phyloP scores from a whole-genome alignment of 2,888 invertebrate genomes.

The Ceraclea dissimilis region DNA sequence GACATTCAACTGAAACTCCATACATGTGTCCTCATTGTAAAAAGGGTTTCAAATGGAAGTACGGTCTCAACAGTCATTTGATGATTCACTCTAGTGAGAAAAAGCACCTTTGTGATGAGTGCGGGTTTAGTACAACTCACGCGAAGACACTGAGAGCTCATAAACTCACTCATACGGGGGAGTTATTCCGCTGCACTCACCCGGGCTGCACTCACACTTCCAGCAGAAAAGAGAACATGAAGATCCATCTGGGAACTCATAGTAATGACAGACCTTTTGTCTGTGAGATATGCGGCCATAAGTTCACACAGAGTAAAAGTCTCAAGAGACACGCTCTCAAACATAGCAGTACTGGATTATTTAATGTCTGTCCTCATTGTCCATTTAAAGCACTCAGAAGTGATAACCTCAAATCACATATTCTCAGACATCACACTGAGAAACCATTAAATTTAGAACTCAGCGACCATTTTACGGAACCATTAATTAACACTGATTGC shows the following conservation, averaged over 20 bases:
- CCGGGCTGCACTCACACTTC: slow-evolving; percentile 41
- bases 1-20: slow-evolving; percentile 47
- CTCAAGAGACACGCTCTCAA: slow-evolving; percentile 30
- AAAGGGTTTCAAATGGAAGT: slow-evolving; percentile 52
- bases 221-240: slow-evolving; percentile 46
- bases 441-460: slow-evolving; percentile 18
- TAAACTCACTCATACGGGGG: slow-evolving; percentile 43
- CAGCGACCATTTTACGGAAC: slow-evolving; percentile 16
- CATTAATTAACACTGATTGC: slow-evolving; percentile 14
- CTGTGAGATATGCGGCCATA: slow-evolving; percentile 50
- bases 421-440: slow-evolving; percentile 31
- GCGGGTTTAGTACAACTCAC: slow-evolving; percentile 50
- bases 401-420: slow-evolving; percentile 48
- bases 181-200: slow-evolving; percentile 42
- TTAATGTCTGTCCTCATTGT: slow-evolving; percentile 38
- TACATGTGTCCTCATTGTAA: slow-evolving; percentile 44
- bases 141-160: slow-evolving; percentile 48
- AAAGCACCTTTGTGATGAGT: slow-evolving; percentile 49
- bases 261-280: slow-evolving; percentile 48
- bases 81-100: slow-evolving; percentile 43
- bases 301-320: slow-evolving; percentile 49
- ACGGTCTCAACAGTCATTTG: slow-evolving; percentile 48
- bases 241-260: slow-evolving; percentile 47
- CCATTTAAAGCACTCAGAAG: slow-evolving; percentile 41
- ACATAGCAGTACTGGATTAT: slow-evolving; percentile 31